Evolutionary conservation across 2,797 vertebrate genomes (phyloP).

Genomic region (Lepilemur septentrionalis): DNA sequence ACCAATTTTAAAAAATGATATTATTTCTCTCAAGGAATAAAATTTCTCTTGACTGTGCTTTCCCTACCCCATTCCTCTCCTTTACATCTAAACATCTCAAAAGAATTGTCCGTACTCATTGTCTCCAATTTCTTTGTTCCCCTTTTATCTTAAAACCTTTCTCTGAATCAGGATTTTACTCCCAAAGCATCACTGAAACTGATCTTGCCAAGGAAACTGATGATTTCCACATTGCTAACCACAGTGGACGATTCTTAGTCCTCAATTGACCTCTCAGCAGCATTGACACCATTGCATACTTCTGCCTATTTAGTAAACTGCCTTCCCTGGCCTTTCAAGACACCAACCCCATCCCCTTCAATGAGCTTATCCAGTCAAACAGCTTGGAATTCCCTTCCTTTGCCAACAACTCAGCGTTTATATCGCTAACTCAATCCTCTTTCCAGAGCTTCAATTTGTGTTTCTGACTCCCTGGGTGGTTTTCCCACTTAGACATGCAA

Average conservation of each 20-base stretch:
- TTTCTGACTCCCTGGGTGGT: background rate
- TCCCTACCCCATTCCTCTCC: background rate
- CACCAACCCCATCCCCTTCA: background rate
- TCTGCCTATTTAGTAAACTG: background rate
- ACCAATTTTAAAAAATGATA: background rate
- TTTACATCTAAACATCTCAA: background rate
- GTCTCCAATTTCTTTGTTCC: background rate
- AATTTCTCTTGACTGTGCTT: background rate
- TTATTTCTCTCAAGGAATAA: background rate
- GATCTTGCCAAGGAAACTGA: background rate
- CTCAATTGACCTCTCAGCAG: background rate
- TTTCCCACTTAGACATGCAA: background rate
- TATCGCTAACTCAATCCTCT: background rate
- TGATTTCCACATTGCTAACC: background rate
- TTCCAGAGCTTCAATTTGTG: background rate
- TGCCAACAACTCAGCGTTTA: background rate
- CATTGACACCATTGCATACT: background rate
- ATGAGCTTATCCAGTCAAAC: background rate
- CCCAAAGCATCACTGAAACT: background rate
- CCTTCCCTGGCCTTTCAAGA: background rate
- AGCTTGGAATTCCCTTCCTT: background rate
- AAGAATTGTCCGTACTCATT: background rate
- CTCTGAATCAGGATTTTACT: background rate
- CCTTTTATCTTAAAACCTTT: background rate
- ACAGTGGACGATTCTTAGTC: background rate